Percentiles rank a stretch among this genome's conserved stretches.
These are phyloP conservation scores for Zelleria hepariella DNA, from an alignment of 2,888 invertebrate species.

Conservation along the genomic window DNA sequence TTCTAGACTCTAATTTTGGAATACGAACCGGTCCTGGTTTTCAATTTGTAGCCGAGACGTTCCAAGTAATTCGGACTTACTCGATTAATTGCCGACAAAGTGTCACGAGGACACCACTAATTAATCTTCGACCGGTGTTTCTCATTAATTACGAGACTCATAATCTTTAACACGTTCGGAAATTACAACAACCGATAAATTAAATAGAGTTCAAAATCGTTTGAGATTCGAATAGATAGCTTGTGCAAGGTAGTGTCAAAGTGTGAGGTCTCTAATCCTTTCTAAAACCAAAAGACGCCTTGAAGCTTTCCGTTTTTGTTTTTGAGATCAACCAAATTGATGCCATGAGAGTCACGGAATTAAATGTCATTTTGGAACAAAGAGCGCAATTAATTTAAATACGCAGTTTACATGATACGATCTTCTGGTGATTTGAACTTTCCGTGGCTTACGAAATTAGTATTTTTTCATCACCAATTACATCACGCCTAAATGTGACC, in stretches of 20 bases:
- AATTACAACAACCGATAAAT: neutral
- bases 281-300: slow-evolving; percentile 18
- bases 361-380: slow-evolving; percentile 54
- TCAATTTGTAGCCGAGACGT: slow-evolving; percentile 53
- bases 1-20: slow-evolving; percentile 32
- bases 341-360: slow-evolving; percentile 41
- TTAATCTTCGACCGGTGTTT: slow-evolving; percentile 57
- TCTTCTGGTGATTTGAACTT: slow-evolving; percentile 36
- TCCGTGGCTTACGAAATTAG: slow-evolving; percentile 54
- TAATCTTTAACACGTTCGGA: neutral
- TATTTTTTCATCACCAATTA: slow-evolving; percentile 58
- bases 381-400: slow-evolving; percentile 48
- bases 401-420: slow-evolving; percentile 57
- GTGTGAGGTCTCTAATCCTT: slow-evolving; percentile 46
- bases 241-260: slow-evolving; percentile 34
- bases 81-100: slow-evolving; percentile 58
- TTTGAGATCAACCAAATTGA: neutral
- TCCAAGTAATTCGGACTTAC: slow-evolving; percentile 25
- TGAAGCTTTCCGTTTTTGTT: slow-evolving; percentile 10
- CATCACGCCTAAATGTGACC: slow-evolving; percentile 44
- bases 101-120: slow-evolving; percentile 59
- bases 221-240: neutral
- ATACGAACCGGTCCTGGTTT: slow-evolving; percentile 45
- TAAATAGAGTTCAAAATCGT: slow-evolving; percentile 18
- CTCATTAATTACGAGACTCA: slow-evolving; percentile 40